These are phyloP conservation scores for Aegotheles bennettii DNA, from an alignment of 2,113 vertebrate genomes.

Conservation along the genomic window DNA sequence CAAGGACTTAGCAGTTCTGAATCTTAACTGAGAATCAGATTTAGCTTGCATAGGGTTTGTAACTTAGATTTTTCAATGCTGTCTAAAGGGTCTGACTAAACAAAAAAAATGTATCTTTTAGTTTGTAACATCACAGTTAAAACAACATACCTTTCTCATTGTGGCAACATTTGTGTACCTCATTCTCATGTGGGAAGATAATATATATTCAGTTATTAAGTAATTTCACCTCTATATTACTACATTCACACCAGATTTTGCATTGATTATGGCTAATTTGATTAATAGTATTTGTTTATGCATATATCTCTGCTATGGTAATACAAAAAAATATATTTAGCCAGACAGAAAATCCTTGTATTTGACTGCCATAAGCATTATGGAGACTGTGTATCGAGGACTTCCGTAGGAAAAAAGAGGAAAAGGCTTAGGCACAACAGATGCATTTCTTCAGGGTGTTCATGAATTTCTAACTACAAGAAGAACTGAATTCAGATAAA, in stretches of 20 bases:
- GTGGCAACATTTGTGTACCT: neutral
- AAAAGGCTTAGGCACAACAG: neutral
- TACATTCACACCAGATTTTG: neutral
- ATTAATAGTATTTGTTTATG: neutral
- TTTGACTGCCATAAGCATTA: neutral
- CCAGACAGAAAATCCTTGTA: neutral
- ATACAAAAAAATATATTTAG: neutral
- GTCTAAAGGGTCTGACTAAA: neutral
- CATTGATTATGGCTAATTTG: neutral
- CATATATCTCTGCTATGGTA: neutral
- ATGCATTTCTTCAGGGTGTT: neutral
- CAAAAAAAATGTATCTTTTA: neutral
- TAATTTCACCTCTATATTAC: neutral
- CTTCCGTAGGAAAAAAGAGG: neutral
- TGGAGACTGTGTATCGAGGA: neutral
- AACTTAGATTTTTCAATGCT: neutral
- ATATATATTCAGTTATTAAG: neutral
- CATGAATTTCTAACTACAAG: neutral
- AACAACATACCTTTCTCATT: neutral
- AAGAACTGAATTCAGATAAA: neutral
- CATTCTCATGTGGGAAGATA: neutral
- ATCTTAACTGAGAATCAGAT: neutral
- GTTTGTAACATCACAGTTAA: neutral
- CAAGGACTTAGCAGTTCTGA: neutral
- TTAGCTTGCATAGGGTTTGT: neutral